Conservation (phyloP, 2,797 vertebrate genomes). For the Neopelma chrysocephalum region DNA sequence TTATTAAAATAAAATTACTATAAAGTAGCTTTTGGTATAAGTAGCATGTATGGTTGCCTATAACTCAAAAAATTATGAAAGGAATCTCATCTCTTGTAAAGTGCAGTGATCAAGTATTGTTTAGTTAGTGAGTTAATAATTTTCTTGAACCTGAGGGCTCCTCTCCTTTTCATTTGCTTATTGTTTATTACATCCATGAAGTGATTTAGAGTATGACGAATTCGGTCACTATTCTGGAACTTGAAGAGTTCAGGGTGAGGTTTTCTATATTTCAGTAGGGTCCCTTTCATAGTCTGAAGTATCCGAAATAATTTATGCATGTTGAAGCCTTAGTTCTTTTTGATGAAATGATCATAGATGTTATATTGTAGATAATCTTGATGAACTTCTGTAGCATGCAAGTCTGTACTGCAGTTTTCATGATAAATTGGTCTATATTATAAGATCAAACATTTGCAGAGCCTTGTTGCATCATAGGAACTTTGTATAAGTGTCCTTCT, state of each 20-base stretch:
- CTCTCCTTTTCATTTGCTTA: background rate
- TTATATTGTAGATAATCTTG: background rate
- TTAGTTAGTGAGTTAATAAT: background rate
- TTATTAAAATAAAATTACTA: constrained; percentile 4
- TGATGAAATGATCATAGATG: background rate
- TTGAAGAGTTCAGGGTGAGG: fast-evolving
- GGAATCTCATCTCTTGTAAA: constrained; percentile 30
- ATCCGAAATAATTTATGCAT: background rate
- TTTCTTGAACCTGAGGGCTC: background rate
- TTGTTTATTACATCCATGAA: background rate
- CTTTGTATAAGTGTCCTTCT: background rate
- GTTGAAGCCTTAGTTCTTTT: background rate
- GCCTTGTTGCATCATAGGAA: background rate
- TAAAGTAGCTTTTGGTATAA: constrained; percentile 16
- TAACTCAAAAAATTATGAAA: constrained; percentile 39
- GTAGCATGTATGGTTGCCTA: background rate
- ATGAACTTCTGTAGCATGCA: background rate
- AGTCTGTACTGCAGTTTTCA: background rate
- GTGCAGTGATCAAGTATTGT: background rate
- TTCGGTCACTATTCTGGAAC: background rate
- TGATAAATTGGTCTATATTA: background rate
- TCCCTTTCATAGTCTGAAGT: background rate
- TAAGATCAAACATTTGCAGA: background rate
- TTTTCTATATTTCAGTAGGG: background rate
- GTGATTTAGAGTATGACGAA: background rate